Evolutionary conservation across 2,113 vertebrate species (phyloP).

Genomic region (Myrmecophaga tridactyla): DNA sequence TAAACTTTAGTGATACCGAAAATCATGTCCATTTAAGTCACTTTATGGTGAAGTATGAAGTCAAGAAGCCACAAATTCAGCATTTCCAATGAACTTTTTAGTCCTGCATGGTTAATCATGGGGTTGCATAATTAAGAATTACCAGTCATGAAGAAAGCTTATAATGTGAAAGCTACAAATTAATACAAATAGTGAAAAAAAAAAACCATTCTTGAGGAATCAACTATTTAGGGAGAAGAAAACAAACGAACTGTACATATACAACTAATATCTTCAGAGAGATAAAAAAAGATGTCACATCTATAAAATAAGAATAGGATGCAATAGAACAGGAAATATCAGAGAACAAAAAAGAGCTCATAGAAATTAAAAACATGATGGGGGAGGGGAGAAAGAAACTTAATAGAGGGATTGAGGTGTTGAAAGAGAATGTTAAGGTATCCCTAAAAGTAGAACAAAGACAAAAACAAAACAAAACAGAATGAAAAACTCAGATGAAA

Average conservation of each 20-base stretch:
- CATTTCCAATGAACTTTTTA: neutral
- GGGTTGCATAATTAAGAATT: neutral
- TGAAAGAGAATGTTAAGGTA: slow-evolving; percentile 9
- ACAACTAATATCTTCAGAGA: neutral
- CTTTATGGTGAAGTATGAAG: neutral
- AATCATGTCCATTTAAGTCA: neutral
- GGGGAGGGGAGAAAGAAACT: too few species aligned
- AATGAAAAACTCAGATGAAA: neutral
- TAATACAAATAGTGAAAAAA: too few species aligned
- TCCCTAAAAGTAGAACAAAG: neutral
- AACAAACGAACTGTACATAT: neutral
- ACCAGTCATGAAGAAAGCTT: neutral
- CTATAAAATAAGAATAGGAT: neutral
- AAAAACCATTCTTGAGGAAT: neutral
- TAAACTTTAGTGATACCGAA: too few species aligned
- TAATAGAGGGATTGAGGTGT: neutral
- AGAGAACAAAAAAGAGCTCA: neutral
- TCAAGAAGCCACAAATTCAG: neutral
- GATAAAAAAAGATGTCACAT: neutral
- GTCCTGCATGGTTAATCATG: neutral
- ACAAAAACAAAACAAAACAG: neutral
- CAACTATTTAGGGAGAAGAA: neutral
- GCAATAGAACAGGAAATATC: neutral
- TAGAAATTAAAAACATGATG: neutral
- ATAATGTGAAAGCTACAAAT: neutral